Conservation (phyloP, 2,113 vertebrate species). For the Haliaeetus leucogaster region DNA sequence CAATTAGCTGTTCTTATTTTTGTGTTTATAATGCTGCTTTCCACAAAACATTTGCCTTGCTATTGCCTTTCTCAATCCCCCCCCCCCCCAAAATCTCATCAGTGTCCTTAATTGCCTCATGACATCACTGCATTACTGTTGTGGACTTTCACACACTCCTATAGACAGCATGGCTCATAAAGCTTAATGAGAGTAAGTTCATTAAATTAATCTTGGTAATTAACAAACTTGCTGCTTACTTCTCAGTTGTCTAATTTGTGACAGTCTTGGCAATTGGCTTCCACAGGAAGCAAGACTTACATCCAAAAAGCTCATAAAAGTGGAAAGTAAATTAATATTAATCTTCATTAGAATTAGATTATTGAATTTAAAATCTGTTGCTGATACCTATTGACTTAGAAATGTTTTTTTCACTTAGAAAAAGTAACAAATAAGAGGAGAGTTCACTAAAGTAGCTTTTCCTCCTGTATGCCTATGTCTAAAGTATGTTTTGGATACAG, state of each 20-base stretch:
- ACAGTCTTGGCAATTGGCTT: constrained; percentile 77
- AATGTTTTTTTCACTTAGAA: neutral
- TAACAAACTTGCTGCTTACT: constrained; percentile 71
- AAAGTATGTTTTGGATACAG: neutral
- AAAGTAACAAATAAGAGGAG: neutral
- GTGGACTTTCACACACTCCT: constrained; percentile 51
- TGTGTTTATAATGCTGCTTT: neutral
- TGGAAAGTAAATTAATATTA: constrained; percentile 81
- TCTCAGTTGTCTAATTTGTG: constrained; percentile 71
- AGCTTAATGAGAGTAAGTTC: constrained; percentile 73
- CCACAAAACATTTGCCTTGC: neutral
- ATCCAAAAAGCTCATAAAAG: constrained; percentile 73
- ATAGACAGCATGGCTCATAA: constrained; percentile 66
- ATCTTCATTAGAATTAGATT: constrained; percentile 81
- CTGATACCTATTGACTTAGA: constrained; percentile 65
- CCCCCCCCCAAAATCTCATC: neutral
- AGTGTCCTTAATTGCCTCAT: constrained; percentile 46
- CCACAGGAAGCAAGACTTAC: constrained; percentile 67
- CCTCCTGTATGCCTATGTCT: neutral
- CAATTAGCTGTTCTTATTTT: constrained; percentile 10
- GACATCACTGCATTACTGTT: constrained; percentile 37
- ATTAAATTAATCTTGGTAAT: constrained; percentile 78
- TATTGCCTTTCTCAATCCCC: no score
- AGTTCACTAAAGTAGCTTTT: neutral
- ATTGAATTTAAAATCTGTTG: constrained; percentile 62